A percentile compares a stretch with the other conserved stretches of the same genome.
Conservation (phyloP, 2,797 vertebrate species). For the Serranus cabrilla region DNA sequence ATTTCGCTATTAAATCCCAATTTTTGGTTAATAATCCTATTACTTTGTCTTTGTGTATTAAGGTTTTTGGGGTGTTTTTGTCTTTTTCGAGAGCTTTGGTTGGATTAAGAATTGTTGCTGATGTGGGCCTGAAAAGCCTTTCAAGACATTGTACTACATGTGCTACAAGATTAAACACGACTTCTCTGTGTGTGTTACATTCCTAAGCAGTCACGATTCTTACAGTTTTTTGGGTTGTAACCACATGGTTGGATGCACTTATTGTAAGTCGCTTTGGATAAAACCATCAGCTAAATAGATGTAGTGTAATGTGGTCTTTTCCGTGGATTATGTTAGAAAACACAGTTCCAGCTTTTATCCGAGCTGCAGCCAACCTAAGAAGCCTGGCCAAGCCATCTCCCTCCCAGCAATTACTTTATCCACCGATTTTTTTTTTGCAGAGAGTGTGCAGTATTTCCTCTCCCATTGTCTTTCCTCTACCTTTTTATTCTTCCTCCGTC, state of each 20-base stretch:
- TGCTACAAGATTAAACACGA: constrained; percentile 49
- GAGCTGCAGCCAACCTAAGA: constrained; percentile 48
- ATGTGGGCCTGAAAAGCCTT: constrained; percentile 16
- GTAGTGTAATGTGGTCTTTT: constrained; percentile 31
- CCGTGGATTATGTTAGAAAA: constrained; percentile 42
- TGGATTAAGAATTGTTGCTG: constrained; percentile 14
- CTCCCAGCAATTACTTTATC: constrained; percentile 51
- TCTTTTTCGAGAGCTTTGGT: constrained; percentile 25
- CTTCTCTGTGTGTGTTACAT: constrained; percentile 46
- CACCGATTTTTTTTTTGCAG: constrained; percentile 47
- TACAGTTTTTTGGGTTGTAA: background rate
- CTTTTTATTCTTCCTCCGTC: constrained; percentile 32
- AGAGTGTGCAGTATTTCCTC: constrained; percentile 27
- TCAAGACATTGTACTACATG: constrained; percentile 28
- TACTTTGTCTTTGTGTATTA: constrained; percentile 13
- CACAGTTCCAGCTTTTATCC: constrained; percentile 45
- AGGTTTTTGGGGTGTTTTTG: constrained; percentile 28
- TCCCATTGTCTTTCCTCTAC: constrained; percentile 18
- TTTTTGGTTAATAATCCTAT: constrained; percentile 18
- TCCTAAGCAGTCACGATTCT: background rate
- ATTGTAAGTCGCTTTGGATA: background rate
- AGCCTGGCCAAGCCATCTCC: constrained; percentile 44
- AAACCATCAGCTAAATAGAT: constrained; percentile 12
- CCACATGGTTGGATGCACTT: background rate
- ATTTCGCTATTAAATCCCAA: constrained; percentile 1